phyloP scores from a whole-genome alignment of 2,888 invertebrate species.

The Creontiades dilutus region DNA sequence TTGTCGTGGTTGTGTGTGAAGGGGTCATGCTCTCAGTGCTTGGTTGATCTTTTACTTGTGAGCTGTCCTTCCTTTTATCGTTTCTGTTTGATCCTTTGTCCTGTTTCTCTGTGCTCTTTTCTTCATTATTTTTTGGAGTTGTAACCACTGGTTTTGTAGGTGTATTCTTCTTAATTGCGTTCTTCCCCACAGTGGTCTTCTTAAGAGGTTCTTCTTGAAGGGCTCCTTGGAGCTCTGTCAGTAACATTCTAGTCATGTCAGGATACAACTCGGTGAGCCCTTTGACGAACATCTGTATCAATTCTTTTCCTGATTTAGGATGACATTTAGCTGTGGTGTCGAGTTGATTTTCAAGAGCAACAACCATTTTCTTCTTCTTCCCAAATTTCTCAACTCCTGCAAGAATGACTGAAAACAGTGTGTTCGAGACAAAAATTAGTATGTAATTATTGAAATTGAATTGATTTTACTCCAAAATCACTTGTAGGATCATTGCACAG shows the following conservation, averaged over 20 bases:
- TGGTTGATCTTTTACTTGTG: neutral
- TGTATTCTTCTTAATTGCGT: neutral
- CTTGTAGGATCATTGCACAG: too few species aligned
- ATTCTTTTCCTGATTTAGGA: conserved; percentile 47
- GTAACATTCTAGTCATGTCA: conserved; percentile 35
- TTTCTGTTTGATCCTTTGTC: neutral
- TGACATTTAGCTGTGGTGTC: conserved; percentile 25
- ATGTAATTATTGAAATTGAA: neutral
- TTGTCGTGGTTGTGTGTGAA: neutral
- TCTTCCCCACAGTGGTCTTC: neutral
- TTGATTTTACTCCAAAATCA: too few species aligned
- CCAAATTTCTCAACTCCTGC: conserved; percentile 21
- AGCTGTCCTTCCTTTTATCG: neutral
- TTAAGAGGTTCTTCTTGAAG: neutral
- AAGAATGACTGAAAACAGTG: conserved; percentile 38
- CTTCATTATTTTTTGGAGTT: neutral
- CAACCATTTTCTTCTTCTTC: conserved; percentile 39
- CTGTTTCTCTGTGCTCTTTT: neutral
- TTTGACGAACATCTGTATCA: conserved; percentile 54
- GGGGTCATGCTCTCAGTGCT: neutral
- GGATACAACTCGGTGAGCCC: conserved; percentile 53
- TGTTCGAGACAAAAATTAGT: neutral
- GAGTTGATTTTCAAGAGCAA: conserved; percentile 8
- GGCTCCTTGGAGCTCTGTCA: conserved; percentile 38
- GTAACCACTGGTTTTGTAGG: neutral